Conservation (phyloP, 2,113 vertebrate genomes). For the Notarius lentiginosus region DNA sequence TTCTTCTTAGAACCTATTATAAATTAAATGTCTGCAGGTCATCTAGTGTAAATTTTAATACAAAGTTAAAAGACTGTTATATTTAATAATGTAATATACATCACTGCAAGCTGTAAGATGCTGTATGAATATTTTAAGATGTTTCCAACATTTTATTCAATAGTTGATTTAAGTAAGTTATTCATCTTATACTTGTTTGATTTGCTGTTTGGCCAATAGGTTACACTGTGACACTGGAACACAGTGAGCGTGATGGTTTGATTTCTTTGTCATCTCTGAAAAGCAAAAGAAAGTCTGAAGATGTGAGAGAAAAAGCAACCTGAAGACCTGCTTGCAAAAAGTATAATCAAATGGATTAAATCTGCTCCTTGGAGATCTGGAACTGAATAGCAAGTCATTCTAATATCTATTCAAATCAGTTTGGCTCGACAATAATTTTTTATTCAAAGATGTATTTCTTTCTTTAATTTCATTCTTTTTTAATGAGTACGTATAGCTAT, state of each 20-base stretch:
- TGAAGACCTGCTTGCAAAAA: background rate
- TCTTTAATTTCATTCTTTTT: background rate
- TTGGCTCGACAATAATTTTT: background rate
- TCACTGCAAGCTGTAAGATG: background rate
- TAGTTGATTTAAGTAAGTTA: background rate
- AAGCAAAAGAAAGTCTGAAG: background rate
- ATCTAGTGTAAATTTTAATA: background rate
- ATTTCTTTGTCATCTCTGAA: background rate
- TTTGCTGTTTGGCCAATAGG: background rate
- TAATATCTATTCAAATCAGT: background rate
- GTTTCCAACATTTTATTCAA: background rate
- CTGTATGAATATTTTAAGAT: background rate
- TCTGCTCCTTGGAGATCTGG: background rate
- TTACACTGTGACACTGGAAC: background rate
- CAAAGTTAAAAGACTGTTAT: background rate
- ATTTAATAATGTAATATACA: background rate
- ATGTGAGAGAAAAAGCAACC: background rate
- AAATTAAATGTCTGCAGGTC: background rate
- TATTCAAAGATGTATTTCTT: background rate
- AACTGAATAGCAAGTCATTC: background rate
- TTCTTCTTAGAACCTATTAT: background rate
- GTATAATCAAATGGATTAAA: background rate
- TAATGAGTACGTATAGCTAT: background rate
- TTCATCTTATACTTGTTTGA: background rate
- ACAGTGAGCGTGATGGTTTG: background rate